Evolutionary conservation across 2,113 vertebrate species (phyloP).

Genomic region (Clarias batrachus): DNA sequence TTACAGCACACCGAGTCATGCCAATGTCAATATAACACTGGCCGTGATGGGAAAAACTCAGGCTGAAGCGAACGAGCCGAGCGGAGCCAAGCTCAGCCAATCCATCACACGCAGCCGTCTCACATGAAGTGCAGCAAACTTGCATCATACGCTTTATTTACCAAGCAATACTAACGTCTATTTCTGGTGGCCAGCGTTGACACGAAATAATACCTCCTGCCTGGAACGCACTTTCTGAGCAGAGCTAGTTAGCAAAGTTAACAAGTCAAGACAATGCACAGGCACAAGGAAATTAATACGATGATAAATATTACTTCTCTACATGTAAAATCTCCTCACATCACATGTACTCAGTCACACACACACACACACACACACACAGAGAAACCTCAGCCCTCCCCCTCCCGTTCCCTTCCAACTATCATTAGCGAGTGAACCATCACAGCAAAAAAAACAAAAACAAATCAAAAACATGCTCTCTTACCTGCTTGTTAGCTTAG

Average conservation of each 20-base stretch:
- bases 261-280: not conserved
- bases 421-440: not conserved
- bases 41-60: constrained; percentile 41
- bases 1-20: constrained; percentile 32
- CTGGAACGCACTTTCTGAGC: not conserved
- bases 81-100: not conserved
- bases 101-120: constrained; percentile 1
- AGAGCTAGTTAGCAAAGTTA: constrained; percentile 5
- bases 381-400: not conserved
- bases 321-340: not conserved
- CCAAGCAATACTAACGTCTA: not conserved
- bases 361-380: not conserved
- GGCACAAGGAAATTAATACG: not conserved
- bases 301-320: not conserved
- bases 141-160: constrained; percentile 9
- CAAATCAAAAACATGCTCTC: constrained; percentile 8
- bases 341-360: not conserved
- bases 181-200: constrained; percentile 11
- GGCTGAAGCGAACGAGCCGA: not conserved
- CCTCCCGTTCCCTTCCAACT: not conserved
- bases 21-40: constrained; percentile 51
- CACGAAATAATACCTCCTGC: not conserved
- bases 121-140: not conserved
- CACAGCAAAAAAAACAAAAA: not conserved
- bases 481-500: constrained; percentile 41